phyloP scores from a whole-genome alignment of 2,113 vertebrate species.

The Copsychus sechellarum region DNA sequence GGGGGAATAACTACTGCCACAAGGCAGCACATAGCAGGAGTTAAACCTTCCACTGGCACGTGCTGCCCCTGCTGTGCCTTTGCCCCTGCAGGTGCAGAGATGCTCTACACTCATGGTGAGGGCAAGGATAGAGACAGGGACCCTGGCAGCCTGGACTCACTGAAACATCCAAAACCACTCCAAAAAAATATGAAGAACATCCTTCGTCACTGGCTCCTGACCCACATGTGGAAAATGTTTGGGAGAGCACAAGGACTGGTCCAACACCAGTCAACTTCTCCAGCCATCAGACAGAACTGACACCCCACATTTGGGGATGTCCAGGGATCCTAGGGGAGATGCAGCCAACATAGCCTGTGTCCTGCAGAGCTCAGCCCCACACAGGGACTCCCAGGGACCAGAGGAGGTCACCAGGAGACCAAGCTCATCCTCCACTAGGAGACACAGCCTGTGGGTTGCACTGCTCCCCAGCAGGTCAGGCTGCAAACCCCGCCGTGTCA shows the following conservation, averaged over 20 bases:
- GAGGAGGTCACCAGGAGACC: not conserved
- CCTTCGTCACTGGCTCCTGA: not conserved
- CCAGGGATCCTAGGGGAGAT: not conserved
- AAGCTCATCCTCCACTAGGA: fast-evolving
- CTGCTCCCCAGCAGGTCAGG: fast-evolving
- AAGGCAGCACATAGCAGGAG: not conserved
- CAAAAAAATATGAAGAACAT: not conserved
- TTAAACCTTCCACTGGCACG: not conserved
- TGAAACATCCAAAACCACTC: not conserved
- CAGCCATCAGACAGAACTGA: not conserved
- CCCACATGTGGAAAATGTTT: not conserved
- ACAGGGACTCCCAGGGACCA: not conserved
- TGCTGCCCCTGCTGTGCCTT: not conserved
- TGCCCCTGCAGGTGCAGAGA: not conserved
- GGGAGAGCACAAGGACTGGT: not conserved
- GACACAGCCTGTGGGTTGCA: not conserved
- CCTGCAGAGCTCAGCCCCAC: not conserved
- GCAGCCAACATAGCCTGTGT: not conserved
- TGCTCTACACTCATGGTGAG: fast-evolving
- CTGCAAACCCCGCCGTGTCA: not conserved
- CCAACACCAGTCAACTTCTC: not conserved
- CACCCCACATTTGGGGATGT: fast-evolving
- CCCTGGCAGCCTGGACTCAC: not conserved
- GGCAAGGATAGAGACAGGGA: not conserved
- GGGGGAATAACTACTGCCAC: not conserved